phyloP scores from a whole-genome alignment of 2,797 vertebrate genomes.

The Nyctibius grandis region DNA sequence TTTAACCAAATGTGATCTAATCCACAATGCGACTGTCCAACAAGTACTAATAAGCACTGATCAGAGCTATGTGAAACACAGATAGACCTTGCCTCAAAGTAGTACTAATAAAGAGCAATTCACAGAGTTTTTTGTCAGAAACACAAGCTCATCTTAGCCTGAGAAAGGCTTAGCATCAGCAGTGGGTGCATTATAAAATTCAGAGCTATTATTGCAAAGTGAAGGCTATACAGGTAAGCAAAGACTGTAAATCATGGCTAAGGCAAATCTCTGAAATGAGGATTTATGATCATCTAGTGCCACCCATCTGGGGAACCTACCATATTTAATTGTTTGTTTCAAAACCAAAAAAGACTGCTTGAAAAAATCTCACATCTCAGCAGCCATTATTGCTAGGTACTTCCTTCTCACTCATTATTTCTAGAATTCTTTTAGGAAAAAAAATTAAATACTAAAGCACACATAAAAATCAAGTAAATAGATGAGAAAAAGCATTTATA shows the following conservation, averaged over 20 bases:
- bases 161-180: background rate
- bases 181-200: background rate
- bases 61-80: background rate
- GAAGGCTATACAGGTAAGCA: background rate
- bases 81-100: background rate
- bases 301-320: background rate
- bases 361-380: background rate
- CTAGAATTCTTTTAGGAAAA: background rate
- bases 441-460: background rate
- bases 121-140: background rate
- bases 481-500: background rate
- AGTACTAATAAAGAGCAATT: background rate
- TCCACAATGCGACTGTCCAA: background rate
- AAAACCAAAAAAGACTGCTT: background rate
- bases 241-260: background rate
- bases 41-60: background rate
- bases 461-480: background rate
- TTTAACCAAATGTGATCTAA: background rate
- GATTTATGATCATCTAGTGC: background rate
- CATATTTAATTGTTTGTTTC: background rate
- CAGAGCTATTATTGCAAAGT: background rate
- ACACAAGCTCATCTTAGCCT: background rate
- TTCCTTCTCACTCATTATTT: background rate
- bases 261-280: background rate
- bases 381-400: background rate